Evolutionary conservation across 2,113 vertebrate genomes (phyloP), one percentile per base, ranked within the genome.

Genomic region (Varanus komodoensis): DNA sequence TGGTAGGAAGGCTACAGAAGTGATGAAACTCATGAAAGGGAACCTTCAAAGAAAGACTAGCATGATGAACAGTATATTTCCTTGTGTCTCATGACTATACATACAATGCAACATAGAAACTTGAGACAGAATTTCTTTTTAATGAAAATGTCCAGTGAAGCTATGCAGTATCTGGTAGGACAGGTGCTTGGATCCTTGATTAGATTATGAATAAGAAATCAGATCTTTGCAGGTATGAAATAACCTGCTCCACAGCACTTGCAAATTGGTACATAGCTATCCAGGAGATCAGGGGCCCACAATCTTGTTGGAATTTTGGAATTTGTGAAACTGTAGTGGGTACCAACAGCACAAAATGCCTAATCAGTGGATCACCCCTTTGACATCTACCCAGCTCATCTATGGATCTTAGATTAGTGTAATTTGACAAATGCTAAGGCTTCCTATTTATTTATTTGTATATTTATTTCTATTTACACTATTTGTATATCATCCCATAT

Each of bases 21-120:
- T 77, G 61, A 27, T 87, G 48, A 84, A 87, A 32, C 25, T 85
- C 89, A 90, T 92, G 34, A 92, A 74, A 32, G 38, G 19, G 52
- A 92, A 0, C 5, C 89, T 2, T 0, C 15, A 50, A 32, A 75
- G 25, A 54, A 52, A 67, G 3, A 3, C 32, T 17, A 25, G 52
- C 19, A 29, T 82, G 21, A 82, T 48, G 6, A 32, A 19, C 29
- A n/a, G 21, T 27, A 17, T 29, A 27, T 29, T 80, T 52, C 9
- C 44, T 84, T 48, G 38, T 29, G 23, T 25, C 25, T 84, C 29
- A 82, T 64, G n/a, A 17, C 38, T 84, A 48, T 6, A 15, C 50
- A 11, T 79, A 69, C 69, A 69, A 84, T 69, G 82, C 38, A 48
- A 27, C 29, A 50, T 69, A 48, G 64, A 29, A 44, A 68, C 23